Evolutionary conservation across 2,888 invertebrate genomes (phyloP).

Genomic region (Chloromyia formosa): DNA sequence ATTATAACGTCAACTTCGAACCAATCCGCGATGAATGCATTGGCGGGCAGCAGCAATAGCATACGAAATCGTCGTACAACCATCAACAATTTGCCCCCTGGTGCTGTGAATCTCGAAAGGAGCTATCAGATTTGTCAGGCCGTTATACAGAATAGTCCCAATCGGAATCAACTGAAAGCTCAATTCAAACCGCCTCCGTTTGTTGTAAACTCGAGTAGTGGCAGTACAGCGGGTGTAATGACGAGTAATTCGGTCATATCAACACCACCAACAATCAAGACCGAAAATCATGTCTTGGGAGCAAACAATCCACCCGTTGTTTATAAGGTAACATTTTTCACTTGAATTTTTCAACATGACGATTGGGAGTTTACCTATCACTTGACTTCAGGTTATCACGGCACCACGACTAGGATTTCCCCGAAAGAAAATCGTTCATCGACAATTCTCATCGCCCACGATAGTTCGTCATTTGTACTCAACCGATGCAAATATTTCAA

Average conservation of each 20-base stretch:
- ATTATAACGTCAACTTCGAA: conserved; percentile 48
- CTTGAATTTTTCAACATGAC: conserved; percentile 2
- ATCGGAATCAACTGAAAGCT: conserved; percentile 84
- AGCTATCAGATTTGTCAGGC: conserved; percentile 95
- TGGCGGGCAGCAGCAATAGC: conserved; percentile 49
- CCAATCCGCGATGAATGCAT: background rate
- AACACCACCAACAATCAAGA: conserved; percentile 54
- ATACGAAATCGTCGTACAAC: conserved; percentile 63
- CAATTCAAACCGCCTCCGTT: conserved; percentile 88
- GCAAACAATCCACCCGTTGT: conserved; percentile 48
- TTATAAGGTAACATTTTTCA: conserved; percentile 24
- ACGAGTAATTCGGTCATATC: conserved; percentile 38
- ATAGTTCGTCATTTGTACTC: conserved; percentile 71
- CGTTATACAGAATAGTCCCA: conserved; percentile 93
- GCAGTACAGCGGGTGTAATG: background rate
- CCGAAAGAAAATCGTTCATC: conserved; percentile 66
- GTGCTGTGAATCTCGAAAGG: conserved; percentile 90
- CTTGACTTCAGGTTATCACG: conserved; percentile 53
- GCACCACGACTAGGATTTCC: conserved; percentile 62
- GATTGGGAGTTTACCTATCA: no score
- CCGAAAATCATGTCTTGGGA: conserved; percentile 52
- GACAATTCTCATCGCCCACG: conserved; percentile 68
- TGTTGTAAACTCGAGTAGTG: conserved; percentile 64
- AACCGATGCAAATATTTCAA: conserved; percentile 48
- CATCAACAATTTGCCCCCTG: conserved; percentile 83